These are phyloP conservation scores for Dipodomys stephensi DNA, from an alignment of 2,113 vertebrate species.

Conservation along the genomic window DNA sequence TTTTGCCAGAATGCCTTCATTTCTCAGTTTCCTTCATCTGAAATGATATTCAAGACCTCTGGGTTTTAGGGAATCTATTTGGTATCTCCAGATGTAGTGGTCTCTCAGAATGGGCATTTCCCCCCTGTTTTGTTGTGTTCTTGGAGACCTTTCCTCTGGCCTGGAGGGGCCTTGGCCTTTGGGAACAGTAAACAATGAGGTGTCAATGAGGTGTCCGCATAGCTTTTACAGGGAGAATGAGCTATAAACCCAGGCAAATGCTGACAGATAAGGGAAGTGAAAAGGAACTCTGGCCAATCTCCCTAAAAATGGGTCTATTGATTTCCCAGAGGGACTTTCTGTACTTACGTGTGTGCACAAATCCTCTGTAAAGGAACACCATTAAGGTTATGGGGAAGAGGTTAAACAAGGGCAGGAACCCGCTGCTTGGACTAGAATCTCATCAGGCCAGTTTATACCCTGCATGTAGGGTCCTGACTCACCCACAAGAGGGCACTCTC, in stretches of 20 bases:
- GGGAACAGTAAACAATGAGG: neutral
- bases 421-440: neutral
- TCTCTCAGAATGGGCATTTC: neutral
- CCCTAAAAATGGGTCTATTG: neutral
- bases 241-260: neutral
- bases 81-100: constrained; percentile 27
- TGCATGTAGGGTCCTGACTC: neutral
- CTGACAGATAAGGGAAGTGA: neutral
- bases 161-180: neutral
- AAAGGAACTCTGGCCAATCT: neutral
- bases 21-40: constrained; percentile 49
- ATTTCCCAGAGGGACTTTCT: neutral
- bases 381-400: neutral
- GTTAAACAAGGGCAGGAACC: neutral
- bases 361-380: neutral
- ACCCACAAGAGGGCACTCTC: constrained; percentile 86
- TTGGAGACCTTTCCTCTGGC: constrained; percentile 4
- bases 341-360: neutral
- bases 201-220: neutral
- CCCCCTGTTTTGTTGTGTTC: neutral
- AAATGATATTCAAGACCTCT: constrained; percentile 27
- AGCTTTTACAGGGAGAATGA: neutral
- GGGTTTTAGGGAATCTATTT: constrained; percentile 44
- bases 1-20: no score
- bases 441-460: neutral